These are phyloP conservation scores for Xiphophorus birchmanni DNA, from an alignment of 2,797 vertebrate genomes.

Conservation along the genomic window DNA sequence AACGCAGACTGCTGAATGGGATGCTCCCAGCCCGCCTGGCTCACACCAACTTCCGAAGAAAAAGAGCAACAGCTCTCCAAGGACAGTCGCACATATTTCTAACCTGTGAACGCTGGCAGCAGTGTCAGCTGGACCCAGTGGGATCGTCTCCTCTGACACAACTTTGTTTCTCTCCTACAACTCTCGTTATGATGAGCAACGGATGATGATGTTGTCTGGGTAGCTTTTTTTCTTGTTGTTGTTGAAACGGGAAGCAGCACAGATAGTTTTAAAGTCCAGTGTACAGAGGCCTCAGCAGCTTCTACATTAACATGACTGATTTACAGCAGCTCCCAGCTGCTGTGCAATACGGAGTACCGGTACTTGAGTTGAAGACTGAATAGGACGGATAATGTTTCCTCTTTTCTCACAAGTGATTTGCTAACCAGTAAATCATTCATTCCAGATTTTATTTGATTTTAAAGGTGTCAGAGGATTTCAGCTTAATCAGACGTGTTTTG, in stretches of 20 bases:
- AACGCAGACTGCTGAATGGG: conserved; percentile 50
- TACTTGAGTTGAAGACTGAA: not conserved
- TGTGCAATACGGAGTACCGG: not conserved
- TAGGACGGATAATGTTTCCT: not conserved
- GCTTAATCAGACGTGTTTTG: not conserved
- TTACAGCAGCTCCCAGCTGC: not conserved
- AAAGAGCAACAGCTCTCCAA: conserved; percentile 58
- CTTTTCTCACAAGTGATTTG: conserved; percentile 3
- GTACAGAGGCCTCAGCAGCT: not conserved
- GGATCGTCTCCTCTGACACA: not conserved
- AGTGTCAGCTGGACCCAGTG: not conserved
- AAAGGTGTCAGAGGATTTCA: not conserved
- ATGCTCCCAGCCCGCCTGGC: conserved; percentile 48
- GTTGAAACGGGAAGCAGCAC: not conserved
- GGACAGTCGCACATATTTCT: conserved; percentile 57
- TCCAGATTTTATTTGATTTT: not conserved
- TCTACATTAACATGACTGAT: conserved; percentile 3
- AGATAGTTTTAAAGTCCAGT: not conserved
- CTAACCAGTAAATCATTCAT: not conserved
- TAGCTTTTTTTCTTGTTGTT: not conserved
- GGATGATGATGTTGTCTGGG: not conserved
- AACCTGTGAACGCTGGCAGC: conserved; percentile 45
- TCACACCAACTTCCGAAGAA: conserved; percentile 18
- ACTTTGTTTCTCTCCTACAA: not conserved
- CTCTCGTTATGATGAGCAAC: not conserved